These are phyloP conservation scores for Seriola rivoliana DNA, from an alignment of 2,113 vertebrate genomes.

Conservation along the genomic window DNA sequence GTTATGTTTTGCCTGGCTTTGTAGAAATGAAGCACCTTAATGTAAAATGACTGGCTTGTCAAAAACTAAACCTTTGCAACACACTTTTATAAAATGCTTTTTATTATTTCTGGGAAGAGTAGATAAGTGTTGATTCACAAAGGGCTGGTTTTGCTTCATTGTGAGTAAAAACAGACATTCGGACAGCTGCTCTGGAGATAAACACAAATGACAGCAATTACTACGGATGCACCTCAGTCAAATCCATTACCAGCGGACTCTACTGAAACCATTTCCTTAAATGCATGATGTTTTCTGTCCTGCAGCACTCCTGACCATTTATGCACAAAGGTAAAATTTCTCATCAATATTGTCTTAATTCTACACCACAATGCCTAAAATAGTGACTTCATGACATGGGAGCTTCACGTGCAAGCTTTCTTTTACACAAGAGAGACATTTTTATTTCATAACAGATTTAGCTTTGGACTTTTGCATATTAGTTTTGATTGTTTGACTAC, in stretches of 20 bases:
- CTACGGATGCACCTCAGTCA: constrained; percentile 77
- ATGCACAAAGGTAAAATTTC: constrained; percentile 60
- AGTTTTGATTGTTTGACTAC: constrained; percentile 81
- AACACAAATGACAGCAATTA: constrained; percentile 77
- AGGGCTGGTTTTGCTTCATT: constrained; percentile 84
- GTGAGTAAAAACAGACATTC: constrained; percentile 81
- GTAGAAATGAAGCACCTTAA: constrained; percentile 84
- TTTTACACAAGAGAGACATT: constrained; percentile 63
- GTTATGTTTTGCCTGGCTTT: constrained; percentile 74
- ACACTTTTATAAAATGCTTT: constrained; percentile 80
- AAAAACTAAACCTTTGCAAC: constrained; percentile 77
- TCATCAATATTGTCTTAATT: constrained; percentile 54
- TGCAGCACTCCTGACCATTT: constrained; percentile 49
- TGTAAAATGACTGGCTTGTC: constrained; percentile 81
- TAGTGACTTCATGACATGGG: constrained; percentile 67
- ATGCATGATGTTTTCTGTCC: constrained; percentile 55
- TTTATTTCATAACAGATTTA: constrained; percentile 69
- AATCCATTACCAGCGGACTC: constrained; percentile 67
- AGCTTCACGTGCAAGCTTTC: constrained; percentile 66
- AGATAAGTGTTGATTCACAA: constrained; percentile 81
- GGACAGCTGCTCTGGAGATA: constrained; percentile 79
- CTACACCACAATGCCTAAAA: constrained; percentile 58
- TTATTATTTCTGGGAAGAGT: constrained; percentile 78
- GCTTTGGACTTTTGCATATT: constrained; percentile 85
- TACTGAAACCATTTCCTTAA: constrained; percentile 59